Conservation (phyloP, 2,113 vertebrate genomes). For the Paracanthobrama guichenoti region DNA sequence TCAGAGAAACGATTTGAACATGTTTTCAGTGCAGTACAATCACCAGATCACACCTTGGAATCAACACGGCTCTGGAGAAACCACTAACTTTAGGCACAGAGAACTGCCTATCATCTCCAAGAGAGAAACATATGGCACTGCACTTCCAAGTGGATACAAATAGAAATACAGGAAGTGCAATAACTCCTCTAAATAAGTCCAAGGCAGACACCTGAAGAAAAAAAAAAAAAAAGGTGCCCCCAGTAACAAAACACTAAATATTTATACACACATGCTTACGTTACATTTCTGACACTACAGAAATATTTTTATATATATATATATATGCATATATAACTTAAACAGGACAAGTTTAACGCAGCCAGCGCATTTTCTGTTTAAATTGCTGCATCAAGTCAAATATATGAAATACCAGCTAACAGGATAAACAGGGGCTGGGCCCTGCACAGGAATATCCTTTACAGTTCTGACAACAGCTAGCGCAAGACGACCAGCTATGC, state of each 20-base stretch:
- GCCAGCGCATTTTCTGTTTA: slow-evolving; percentile 3
- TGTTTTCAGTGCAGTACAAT: slow-evolving; percentile 33
- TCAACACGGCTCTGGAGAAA: slow-evolving; percentile 3
- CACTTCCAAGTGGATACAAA: slow-evolving; percentile 41
- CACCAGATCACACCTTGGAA: slow-evolving; percentile 8
- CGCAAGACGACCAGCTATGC: slow-evolving; percentile 34
- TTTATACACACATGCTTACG: slow-evolving; percentile 39
- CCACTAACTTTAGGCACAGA: background rate
- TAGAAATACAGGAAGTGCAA: slow-evolving; percentile 29
- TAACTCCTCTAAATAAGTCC: slow-evolving; percentile 30
- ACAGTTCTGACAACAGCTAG: slow-evolving; percentile 37
- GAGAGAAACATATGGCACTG: slow-evolving; percentile 48
- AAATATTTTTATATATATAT: background rate
- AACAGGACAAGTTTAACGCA: slow-evolving; percentile 26
- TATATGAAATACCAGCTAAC: slow-evolving; percentile 12
- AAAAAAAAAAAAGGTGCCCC: background rate
- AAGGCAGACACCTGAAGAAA: slow-evolving; percentile 40
- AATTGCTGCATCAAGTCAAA: slow-evolving; percentile 32
- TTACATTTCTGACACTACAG: slow-evolving; percentile 31
- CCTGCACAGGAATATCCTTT: slow-evolving; percentile 9
- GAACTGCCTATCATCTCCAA: slow-evolving; percentile 5
- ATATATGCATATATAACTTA: slow-evolving; percentile 29
- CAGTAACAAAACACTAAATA: slow-evolving; percentile 41
- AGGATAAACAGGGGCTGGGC: slow-evolving; percentile 20
- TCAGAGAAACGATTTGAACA: slow-evolving; percentile 55